These are phyloP conservation scores for Allophyes oxyacanthae DNA, from an alignment of 2,888 invertebrate species.

Conservation along the genomic window DNA sequence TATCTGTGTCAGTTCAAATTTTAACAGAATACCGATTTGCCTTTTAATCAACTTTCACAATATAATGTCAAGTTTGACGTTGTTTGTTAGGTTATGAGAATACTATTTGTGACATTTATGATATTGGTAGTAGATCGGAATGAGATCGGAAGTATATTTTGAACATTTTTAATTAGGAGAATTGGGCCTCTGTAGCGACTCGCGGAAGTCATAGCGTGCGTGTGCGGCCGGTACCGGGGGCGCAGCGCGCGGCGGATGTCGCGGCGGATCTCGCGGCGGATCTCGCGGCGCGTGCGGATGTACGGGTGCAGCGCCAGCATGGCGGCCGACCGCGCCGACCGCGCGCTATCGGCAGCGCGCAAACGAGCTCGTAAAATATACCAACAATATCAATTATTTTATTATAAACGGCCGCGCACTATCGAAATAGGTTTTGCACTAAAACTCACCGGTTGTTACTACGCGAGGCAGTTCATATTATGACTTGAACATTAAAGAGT, in stretches of 20 bases:
- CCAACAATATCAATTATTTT: slow-evolving; percentile 4
- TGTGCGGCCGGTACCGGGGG: no score
- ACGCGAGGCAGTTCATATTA: background rate
- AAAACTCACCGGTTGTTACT: slow-evolving; percentile 1
- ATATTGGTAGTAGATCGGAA: no score
- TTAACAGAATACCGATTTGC: no score
- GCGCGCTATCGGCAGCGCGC: slow-evolving; percentile 2
- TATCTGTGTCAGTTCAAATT: no score
- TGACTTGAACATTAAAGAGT: slow-evolving; percentile 21
- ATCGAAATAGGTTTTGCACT: slow-evolving; percentile 6
- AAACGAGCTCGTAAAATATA: slow-evolving; percentile 26
- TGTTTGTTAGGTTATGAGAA: no score
- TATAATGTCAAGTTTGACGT: no score
- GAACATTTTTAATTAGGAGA: no score
- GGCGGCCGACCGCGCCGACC: background rate
- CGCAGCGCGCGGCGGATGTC: background rate
- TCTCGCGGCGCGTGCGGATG: slow-evolving; percentile 78
- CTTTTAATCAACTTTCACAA: no score
- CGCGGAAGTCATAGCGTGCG: no score
- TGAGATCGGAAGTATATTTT: no score
- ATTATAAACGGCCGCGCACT: slow-evolving; percentile 13
- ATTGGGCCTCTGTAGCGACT: no score
- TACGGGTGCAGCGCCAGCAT: slow-evolving; percentile 71
- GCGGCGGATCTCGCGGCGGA: slow-evolving; percentile 50
- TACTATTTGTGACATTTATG: no score